Evolutionary conservation across 2,113 vertebrate genomes (phyloP).

Genomic region (Hirundichthys speculiger): DNA sequence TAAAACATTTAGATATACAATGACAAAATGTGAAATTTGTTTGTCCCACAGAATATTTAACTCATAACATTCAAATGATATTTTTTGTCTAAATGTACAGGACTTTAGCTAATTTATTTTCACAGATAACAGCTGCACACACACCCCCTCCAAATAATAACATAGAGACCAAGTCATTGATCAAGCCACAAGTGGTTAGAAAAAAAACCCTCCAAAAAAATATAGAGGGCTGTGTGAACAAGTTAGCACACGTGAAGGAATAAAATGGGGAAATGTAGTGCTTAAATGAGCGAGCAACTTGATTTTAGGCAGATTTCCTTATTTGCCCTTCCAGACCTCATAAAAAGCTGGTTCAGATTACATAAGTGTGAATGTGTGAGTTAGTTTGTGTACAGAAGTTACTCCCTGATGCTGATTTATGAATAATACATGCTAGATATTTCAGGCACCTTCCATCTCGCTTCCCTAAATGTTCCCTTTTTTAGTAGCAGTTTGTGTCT

Average conservation of each 20-base stretch:
- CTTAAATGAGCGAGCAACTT: slow-evolving; percentile 43
- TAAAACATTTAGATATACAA: not conserved
- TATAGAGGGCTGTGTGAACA: slow-evolving; percentile 13
- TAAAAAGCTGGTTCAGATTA: slow-evolving; percentile 52
- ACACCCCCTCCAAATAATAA: not conserved
- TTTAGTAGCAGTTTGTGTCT: slow-evolving; percentile 2
- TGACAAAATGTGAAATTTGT: no score
- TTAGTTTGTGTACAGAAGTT: slow-evolving; percentile 50
- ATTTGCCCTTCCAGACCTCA: slow-evolving; percentile 53
- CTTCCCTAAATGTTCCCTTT: slow-evolving; percentile 30
- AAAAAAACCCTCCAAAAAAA: not conserved
- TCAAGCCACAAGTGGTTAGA: not conserved
- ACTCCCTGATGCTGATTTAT: slow-evolving; percentile 66
- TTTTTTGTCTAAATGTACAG: slow-evolving; percentile 1
- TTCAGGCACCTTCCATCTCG: slow-evolving; percentile 48
- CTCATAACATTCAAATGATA: no score
- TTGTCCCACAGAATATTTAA: no score
- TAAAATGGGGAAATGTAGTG: slow-evolving; percentile 16
- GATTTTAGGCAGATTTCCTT: slow-evolving; percentile 52
- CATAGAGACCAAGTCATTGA: slow-evolving; percentile 6
- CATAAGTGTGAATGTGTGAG: slow-evolving; percentile 31
- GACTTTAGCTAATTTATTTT: slow-evolving; percentile 12
- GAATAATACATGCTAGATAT: slow-evolving; percentile 74
- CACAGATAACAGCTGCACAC: not conserved
- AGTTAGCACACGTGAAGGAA: slow-evolving; percentile 24